Evolutionary conservation across 1,140 invertebrate species (phyloP).

Genomic region (Chironomus tepperi): DNA sequence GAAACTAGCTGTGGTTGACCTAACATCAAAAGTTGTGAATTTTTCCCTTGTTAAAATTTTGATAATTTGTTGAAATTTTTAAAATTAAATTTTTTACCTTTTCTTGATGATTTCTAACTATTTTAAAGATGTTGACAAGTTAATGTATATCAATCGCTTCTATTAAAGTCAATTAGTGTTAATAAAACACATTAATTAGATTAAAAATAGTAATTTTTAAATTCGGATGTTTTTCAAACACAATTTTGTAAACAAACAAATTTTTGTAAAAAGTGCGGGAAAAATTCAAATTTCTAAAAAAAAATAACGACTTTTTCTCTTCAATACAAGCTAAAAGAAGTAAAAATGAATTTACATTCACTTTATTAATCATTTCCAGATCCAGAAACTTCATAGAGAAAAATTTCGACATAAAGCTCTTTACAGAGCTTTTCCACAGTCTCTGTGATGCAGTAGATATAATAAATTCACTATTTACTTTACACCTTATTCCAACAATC

Average conservation of each 20-base stretch:
- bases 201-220: too few species aligned
- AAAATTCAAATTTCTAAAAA: background rate
- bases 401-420: background rate
- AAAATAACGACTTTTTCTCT: background rate
- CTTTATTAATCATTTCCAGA: background rate
- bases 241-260: background rate
- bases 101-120: too few species aligned
- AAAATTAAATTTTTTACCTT: too few species aligned
- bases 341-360: background rate
- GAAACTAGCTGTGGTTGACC: too few species aligned
- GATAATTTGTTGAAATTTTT: too few species aligned
- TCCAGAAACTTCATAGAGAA: background rate
- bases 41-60: too few species aligned
- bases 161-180: too few species aligned
- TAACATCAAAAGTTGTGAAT: too few species aligned
- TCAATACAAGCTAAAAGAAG: background rate
- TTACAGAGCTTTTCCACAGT: background rate
- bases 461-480: background rate
- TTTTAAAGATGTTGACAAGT: too few species aligned
- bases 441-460: background rate
- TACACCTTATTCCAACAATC: background rate
- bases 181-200: too few species aligned
- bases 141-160: too few species aligned
- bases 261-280: background rate
- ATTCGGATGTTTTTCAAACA: background rate